Percentiles rank a stretch among this genome's conserved stretches.
Evolutionary conservation across 2,888 invertebrate species (phyloP).

Genomic region (Thera britannica): DNA sequence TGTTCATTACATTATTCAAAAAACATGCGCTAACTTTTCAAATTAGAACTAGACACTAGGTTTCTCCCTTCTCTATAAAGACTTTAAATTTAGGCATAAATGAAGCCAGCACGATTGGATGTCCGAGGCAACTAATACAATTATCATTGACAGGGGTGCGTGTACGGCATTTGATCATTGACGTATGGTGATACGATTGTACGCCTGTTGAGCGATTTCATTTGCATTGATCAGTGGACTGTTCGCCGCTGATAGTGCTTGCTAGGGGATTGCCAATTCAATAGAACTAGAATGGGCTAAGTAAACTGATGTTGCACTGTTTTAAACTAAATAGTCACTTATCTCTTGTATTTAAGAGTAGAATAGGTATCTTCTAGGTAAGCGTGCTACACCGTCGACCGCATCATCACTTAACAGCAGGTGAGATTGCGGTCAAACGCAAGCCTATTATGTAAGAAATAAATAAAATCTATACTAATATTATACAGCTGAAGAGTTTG

Average conservation of each 20-base stretch:
- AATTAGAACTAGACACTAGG: not conserved
- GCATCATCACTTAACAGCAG: too few species aligned
- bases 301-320: conserved; percentile 3
- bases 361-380: too few species aligned
- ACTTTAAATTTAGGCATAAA: conserved; percentile 24
- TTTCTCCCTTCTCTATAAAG: not conserved
- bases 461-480: too few species aligned
- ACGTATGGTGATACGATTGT: conserved; percentile 82
- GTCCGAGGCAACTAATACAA: conserved; percentile 53
- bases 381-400: too few species aligned
- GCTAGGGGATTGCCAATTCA: conserved; percentile 47
- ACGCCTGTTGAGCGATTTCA: conserved; percentile 75
- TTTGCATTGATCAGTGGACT: conserved; percentile 82
- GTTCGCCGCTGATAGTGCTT: conserved; percentile 75
- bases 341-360: too few species aligned
- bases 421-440: too few species aligned
- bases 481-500: too few species aligned
- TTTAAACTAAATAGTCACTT: not conserved
- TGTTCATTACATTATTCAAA: too few species aligned
- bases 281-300: conserved; percentile 1
- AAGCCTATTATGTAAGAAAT: too few species aligned
- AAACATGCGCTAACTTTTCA: too few species aligned
- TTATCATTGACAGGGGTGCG: conserved; percentile 52
- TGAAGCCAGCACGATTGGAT: conserved; percentile 40
- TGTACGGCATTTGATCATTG: conserved; percentile 67